A percentile compares a stretch with the other conserved stretches of the same genome.
These are phyloP conservation scores for Bhutanitis thaidina DNA, from an alignment of 2,888 invertebrate species.

Conservation along the genomic window DNA sequence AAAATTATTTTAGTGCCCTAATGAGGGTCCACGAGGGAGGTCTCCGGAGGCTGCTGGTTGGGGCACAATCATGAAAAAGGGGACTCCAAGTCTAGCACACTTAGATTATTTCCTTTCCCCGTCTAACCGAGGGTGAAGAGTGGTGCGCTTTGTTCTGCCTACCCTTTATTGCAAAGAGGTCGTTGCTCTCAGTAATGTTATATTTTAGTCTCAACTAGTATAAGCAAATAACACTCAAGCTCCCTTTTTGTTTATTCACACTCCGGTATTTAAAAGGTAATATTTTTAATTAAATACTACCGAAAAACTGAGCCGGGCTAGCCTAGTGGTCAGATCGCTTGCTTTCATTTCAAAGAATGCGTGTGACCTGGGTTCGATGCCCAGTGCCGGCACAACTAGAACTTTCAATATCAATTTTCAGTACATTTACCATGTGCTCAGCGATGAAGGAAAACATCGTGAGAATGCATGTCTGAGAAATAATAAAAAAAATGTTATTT, in stretches of 20 bases:
- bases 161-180: slow-evolving; percentile 45
- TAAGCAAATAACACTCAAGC: slow-evolving; percentile 16
- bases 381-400: too few relatives aligned
- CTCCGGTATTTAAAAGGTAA: slow-evolving; percentile 1
- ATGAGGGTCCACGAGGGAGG: slow-evolving; percentile 51
- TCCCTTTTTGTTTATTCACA: slow-evolving; percentile 8
- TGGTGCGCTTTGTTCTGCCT: slow-evolving; percentile 36
- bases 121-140: slow-evolving; percentile 40
- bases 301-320: too few relatives aligned
- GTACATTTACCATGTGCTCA: too few relatives aligned
- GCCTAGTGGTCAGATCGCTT: too few relatives aligned
- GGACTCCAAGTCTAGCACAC: slow-evolving; percentile 45
- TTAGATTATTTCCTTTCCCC: slow-evolving; percentile 56
- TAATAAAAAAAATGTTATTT: too few relatives aligned
- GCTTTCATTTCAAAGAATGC: too few relatives aligned
- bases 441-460: too few relatives aligned
- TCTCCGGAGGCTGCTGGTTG: slow-evolving; percentile 25
- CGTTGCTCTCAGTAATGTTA: slow-evolving; percentile 36
- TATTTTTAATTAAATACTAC: too few relatives aligned
- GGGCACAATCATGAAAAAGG: slow-evolving; percentile 33
- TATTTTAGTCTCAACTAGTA: slow-evolving; percentile 16
- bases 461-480: too few relatives aligned
- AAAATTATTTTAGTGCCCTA: slow-evolving; percentile 53
- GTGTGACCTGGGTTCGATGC: too few relatives aligned
- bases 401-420: too few relatives aligned